Conservation (phyloP, 2,113 vertebrate species). For the Oncorhynchus masou region DNA sequence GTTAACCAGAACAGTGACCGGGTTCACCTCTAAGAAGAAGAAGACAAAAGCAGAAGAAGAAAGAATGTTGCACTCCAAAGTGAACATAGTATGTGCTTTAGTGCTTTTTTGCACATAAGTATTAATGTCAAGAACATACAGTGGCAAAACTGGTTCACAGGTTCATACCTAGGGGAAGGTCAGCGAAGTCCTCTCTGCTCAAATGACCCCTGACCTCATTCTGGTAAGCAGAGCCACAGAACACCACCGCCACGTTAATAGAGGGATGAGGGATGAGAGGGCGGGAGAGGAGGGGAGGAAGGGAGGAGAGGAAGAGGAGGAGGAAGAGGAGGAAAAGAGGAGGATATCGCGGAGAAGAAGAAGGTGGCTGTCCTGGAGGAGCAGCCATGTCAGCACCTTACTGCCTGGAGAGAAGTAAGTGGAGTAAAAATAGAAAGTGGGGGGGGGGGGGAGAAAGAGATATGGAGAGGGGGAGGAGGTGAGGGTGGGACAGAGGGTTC, state of each 20-base stretch:
- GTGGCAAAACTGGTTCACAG: conserved; percentile 27
- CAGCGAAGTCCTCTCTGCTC: conserved; percentile 88
- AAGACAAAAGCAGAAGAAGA: too few relatives aligned
- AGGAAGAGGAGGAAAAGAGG: conserved; percentile 59
- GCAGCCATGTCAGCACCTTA: conserved; percentile 74
- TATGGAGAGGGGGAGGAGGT: conserved; percentile 1
- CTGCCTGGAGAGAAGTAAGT: conserved; percentile 52
- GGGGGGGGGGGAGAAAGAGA: background rate
- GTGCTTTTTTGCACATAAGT: too few relatives aligned
- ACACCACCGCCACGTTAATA: conserved; percentile 84
- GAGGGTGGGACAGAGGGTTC: background rate
- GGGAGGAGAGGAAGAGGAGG: conserved; percentile 57
- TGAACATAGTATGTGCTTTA: too few relatives aligned
- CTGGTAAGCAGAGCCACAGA: conserved; percentile 84
- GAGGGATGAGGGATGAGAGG: conserved; percentile 72
- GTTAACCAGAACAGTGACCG: conserved; percentile 88
- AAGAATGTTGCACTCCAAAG: too few relatives aligned
- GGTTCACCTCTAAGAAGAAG: conserved; percentile 78
- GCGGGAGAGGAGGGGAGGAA: conserved; percentile 53
- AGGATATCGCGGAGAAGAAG: conserved; percentile 53
- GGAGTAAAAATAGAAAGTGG: background rate
- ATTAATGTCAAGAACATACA: too few relatives aligned
- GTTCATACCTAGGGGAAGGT: conserved; percentile 91
- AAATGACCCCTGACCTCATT: conserved; percentile 84
- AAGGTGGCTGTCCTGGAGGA: conserved; percentile 50